Evolutionary conservation across 2,113 vertebrate genomes (phyloP).

Genomic region (Pituophis catenifer): DNA sequence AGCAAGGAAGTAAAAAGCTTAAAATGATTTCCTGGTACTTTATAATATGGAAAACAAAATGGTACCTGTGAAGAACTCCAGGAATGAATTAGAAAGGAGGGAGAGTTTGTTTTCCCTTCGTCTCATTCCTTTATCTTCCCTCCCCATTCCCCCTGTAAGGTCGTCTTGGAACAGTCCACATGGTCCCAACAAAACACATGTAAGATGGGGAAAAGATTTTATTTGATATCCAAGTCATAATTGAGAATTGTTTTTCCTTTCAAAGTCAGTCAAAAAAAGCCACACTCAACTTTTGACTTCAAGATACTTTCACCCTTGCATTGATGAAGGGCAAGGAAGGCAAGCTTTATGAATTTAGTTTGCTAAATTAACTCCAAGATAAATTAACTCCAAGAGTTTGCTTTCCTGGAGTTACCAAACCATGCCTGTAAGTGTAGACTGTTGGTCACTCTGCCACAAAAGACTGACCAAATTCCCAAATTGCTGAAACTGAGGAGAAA

Average conservation of each 20-base stretch:
- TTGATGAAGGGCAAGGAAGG: neutral
- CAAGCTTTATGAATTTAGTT: neutral
- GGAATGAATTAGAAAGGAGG: neutral
- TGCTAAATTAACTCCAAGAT: neutral
- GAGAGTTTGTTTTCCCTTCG: no score
- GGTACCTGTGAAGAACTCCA: neutral
- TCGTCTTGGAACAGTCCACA: neutral
- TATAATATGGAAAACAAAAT: neutral
- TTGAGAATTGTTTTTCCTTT: neutral
- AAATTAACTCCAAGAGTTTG: neutral
- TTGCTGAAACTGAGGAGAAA: neutral
- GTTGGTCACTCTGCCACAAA: no score
- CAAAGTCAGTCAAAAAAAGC: neutral
- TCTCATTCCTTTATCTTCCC: neutral
- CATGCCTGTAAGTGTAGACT: neutral
- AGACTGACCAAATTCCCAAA: no score
- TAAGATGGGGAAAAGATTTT: neutral
- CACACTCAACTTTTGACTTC: neutral
- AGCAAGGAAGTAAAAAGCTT: neutral
- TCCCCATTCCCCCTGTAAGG: neutral
- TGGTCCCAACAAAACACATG: neutral
- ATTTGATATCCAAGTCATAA: neutral
- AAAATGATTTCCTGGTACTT: neutral
- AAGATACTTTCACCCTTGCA: neutral
- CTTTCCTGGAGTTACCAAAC: neutral